These are phyloP conservation scores for Parnassius apollo DNA, from an alignment of 2,888 invertebrate genomes.

Conservation along the genomic window DNA sequence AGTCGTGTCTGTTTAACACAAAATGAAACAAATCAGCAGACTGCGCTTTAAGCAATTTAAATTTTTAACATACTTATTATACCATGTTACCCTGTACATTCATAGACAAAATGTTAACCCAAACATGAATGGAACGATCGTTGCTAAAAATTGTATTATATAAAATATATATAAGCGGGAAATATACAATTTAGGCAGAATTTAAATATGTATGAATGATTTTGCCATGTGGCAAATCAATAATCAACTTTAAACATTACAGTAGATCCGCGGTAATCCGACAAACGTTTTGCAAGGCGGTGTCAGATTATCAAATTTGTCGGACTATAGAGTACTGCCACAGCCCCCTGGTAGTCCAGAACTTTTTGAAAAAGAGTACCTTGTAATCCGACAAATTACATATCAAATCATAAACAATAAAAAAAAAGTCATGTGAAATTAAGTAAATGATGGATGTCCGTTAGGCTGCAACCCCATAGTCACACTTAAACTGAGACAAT, in stretches of 20 bases:
- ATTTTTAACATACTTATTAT: conserved; percentile 39
- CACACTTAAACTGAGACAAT: too few relatives aligned
- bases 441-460: too few relatives aligned
- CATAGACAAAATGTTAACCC: conserved; percentile 40
- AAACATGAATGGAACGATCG: conserved; percentile 38
- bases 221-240: neutral
- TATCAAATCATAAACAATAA: too few relatives aligned
- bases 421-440: too few relatives aligned
- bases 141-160: conserved; percentile 8
- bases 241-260: neutral
- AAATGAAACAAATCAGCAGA: conserved; percentile 16
- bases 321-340: too few relatives aligned
- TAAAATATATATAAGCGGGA: conserved; percentile 9
- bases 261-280: too few relatives aligned
- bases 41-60: conserved; percentile 40
- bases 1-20: conserved; percentile 19
- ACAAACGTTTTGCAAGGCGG: too few relatives aligned
- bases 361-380: too few relatives aligned
- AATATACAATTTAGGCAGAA: neutral
- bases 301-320: too few relatives aligned
- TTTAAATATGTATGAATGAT: neutral
- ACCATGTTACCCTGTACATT: conserved; percentile 70
- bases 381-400: too few relatives aligned
- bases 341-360: too few relatives aligned
- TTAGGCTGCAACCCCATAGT: too few relatives aligned